These are phyloP conservation scores for Baronia brevicornis DNA, from an alignment of 2,888 invertebrate genomes.

Conservation along the genomic window DNA sequence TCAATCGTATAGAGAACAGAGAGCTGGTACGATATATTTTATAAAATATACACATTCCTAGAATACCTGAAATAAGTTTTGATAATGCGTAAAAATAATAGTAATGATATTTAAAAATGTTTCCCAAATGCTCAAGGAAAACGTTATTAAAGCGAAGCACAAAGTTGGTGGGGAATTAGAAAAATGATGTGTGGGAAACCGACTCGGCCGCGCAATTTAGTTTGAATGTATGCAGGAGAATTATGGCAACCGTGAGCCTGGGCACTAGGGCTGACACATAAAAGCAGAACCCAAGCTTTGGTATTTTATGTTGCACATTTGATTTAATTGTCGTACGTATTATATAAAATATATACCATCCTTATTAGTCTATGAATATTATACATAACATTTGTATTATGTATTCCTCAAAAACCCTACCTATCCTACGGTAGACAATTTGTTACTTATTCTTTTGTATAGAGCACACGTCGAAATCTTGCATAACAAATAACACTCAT, in stretches of 20 bases:
- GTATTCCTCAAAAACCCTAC: conserved; percentile 1
- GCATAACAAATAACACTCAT: conserved; percentile 56
- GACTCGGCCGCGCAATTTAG: conserved; percentile 49
- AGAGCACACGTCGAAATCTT: conserved; percentile 20
- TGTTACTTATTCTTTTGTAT: conserved; percentile 42
- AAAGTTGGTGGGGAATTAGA: conserved; percentile 54
- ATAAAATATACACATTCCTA: too few species aligned
- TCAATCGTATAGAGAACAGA: conserved; percentile 16
- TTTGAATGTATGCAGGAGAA: conserved; percentile 54
- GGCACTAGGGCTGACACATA: conserved; percentile 29
- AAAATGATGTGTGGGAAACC: conserved; percentile 69
- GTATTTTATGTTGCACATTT: conserved; percentile 32
- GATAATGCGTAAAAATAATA: too few species aligned
- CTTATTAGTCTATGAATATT: conserved; percentile 5
- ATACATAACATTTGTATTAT: not conserved
- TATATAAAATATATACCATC: not conserved
- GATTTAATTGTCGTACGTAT: too few species aligned
- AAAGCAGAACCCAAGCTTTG: too few species aligned
- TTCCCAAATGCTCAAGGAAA: conserved; percentile 28
- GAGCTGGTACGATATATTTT: too few species aligned
- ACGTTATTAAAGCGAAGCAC: conserved; percentile 47
- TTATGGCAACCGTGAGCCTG: conserved; percentile 57
- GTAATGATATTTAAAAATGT: too few species aligned
- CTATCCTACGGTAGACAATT: conserved; percentile 30
- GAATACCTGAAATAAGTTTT: too few species aligned